Evolutionary conservation across 1,140 invertebrate genomes (phyloP), one percentile per base, ranked within the genome.

Genomic region (Augochlora pura): DNA sequence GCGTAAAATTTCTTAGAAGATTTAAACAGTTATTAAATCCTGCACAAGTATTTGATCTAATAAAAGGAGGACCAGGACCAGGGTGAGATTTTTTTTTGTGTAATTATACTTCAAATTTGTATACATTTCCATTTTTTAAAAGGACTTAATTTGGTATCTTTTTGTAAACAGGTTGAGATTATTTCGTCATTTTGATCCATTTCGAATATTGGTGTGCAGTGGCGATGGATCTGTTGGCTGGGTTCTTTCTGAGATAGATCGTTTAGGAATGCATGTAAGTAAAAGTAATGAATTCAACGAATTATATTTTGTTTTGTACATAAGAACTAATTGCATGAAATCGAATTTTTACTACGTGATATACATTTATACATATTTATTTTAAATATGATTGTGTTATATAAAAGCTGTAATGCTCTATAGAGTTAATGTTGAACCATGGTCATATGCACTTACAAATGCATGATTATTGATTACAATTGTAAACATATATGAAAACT

Each of bases 21-120:
- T 99, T 99, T 92, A 99, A 98, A 91, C 98, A 99, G 91, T 94
- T 99, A 64, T 94, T 99, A 49, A 99, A 99, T 94, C 98, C 98
- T 16, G 98, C 98, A 77, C 98, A 99, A 94, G 98, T 99, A 57
- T 99, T 99, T 94, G 98, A 99, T 94, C 95, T 99, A 83, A 98
- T 98, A 81, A 95, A 95, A 18, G 97, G 97, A 65, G 97, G 97
- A 57, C 98, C 98, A 42, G 95, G 97, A 65, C 94, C 98, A 74
- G 98, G 98, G 95, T 96, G 92, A 93, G 93, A 83, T 71, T 14
- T 57, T 65, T 62, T 38, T 54, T 18, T 25, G 1, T 21, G 9
- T 68, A 32, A 73, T 25, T 78, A 16, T 38, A 23, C 49, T 46
- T 10, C 23, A 54, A 64, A 74, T 65, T 49, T 18, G 39, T 38